A percentile compares a stretch with the other conserved stretches of the same genome.
Conservation (phyloP, 1,140 invertebrate species). For the Drosophila rhopaloa region DNA sequence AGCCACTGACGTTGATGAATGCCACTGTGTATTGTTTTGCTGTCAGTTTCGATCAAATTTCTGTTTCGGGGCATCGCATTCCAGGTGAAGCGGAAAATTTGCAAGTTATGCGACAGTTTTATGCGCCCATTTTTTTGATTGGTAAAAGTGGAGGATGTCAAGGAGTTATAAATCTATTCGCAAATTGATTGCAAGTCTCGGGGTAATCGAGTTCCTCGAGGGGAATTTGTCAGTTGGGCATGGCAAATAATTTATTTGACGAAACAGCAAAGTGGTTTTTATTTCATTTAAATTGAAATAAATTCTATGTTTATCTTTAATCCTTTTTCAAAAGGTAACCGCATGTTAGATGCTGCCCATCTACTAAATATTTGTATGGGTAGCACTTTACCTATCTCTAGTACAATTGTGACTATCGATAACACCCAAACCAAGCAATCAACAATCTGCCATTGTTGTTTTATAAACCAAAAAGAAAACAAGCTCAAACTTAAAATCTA, state of each 20-base stretch:
- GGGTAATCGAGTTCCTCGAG: not conserved
- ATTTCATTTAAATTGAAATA: not conserved
- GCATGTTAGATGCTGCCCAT: conserved; percentile 2
- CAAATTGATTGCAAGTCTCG: conserved; percentile 45
- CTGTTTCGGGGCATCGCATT: conserved; percentile 57
- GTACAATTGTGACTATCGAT: conserved; percentile 45
- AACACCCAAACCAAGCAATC: conserved; percentile 1
- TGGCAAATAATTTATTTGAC: not conserved
- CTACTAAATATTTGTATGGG: not conserved
- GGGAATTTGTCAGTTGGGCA: not conserved
- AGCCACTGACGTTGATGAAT: conserved; percentile 74
- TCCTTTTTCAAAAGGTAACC: conserved; percentile 14
- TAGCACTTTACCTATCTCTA: not conserved
- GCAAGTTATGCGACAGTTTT: conserved; percentile 76
- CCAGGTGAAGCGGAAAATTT: conserved; percentile 79
- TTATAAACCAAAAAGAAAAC: not conserved
- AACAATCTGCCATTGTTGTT: not conserved
- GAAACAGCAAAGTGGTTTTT: not conserved
- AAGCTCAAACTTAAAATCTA: not conserved
- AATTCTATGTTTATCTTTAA: not conserved
- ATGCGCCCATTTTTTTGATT: conserved; percentile 29
- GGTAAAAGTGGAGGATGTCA: not conserved
- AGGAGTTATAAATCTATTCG: conserved; percentile 25
- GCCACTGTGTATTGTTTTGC: conserved; percentile 78
- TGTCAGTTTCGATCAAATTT: conserved; percentile 74